Conservation (phyloP, 2,888 invertebrate species). For the Sminthurinus aureus region DNA sequence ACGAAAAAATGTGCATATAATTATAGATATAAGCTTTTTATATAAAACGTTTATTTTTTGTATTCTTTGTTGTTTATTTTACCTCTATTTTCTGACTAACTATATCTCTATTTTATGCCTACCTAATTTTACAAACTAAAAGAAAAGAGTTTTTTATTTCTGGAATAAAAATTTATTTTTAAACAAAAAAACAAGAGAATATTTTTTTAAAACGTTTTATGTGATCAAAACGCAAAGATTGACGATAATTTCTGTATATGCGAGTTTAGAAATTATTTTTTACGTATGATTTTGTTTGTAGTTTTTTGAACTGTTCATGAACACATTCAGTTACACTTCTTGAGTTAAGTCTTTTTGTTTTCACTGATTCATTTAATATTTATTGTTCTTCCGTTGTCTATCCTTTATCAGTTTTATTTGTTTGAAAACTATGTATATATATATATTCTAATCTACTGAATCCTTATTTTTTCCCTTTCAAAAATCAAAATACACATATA, state of each 20-base stretch:
- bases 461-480: neutral
- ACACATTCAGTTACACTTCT: slow-evolving; percentile 40
- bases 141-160: neutral
- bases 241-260: neutral
- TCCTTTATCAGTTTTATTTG: neutral
- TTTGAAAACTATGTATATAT: neutral
- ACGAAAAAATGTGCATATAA: neutral
- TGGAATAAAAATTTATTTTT: neutral
- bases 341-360: slow-evolving; percentile 27
- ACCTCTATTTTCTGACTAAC: neutral
- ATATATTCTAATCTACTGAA: neutral
- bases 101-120: neutral
- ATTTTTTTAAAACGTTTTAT: neutral
- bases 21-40: neutral
- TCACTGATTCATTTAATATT: slow-evolving; percentile 6
- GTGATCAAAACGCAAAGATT: neutral
- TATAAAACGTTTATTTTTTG: neutral
- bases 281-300: neutral
- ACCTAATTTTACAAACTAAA: too few species aligned
- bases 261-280: neutral
- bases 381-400: neutral
- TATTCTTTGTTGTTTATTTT: neutral
- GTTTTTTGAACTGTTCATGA: slow-evolving; percentile 43
- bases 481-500: neutral
- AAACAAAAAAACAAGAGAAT: neutral